Percentiles rank a stretch among this genome's conserved stretches.
phyloP scores from a whole-genome alignment of 1,140 invertebrate species.

The Neotoxoptera formosana region DNA sequence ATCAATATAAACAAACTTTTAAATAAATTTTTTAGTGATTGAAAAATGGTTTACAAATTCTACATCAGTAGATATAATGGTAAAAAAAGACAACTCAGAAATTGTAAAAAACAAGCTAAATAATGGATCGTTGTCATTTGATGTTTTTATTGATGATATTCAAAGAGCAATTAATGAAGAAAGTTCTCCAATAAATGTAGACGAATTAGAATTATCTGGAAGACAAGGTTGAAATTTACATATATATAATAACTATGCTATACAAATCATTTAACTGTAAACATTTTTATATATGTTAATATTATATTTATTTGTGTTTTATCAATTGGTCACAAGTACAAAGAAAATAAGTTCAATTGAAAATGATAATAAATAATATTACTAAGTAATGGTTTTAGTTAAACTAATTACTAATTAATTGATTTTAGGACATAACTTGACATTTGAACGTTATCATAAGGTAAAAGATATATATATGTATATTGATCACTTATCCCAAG shows the following conservation, averaged over 20 bases:
- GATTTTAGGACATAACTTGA: constrained; percentile 76
- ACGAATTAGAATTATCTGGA: constrained; percentile 73
- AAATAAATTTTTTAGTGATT: constrained; percentile 59
- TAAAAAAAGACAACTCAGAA: constrained; percentile 59
- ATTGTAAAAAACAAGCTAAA: constrained; percentile 61
- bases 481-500: constrained; percentile 72
- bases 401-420: background rate
- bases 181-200: constrained; percentile 73
- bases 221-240: constrained; percentile 70
- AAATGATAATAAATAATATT: background rate
- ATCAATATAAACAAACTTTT: background rate
- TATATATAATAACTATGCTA: background rate
- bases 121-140: constrained; percentile 65
- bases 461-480: constrained; percentile 66
- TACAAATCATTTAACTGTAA: background rate
- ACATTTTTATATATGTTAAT: background rate
- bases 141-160: constrained; percentile 76
- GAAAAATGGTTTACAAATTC: constrained; percentile 61
- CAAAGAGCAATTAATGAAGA: constrained; percentile 79
- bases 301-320: background rate
- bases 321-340: background rate
- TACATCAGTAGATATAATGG: constrained; percentile 61
- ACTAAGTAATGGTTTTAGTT: background rate
- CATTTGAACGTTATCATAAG: constrained; percentile 83
- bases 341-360: background rate